phyloP scores from a whole-genome alignment of 2,797 vertebrate species.

The Monodelphis domestica region DNA sequence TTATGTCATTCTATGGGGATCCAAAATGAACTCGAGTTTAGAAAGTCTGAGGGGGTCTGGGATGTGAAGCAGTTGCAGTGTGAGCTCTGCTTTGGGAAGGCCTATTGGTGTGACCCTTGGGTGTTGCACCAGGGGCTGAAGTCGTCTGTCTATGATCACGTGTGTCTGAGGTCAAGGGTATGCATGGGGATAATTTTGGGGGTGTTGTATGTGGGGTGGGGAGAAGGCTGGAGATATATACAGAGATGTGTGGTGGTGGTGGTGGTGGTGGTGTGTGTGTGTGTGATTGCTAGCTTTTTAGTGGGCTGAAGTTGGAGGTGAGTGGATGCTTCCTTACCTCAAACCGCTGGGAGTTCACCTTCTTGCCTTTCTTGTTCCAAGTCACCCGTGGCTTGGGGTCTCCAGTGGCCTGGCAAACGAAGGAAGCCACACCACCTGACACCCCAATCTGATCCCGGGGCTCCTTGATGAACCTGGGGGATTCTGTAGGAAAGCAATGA shows the following conservation, averaged over 20 bases:
- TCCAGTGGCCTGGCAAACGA: constrained; percentile 95
- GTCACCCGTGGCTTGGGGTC: constrained; percentile 96
- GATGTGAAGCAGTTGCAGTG: neutral
- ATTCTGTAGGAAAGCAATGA: constrained; percentile 80
- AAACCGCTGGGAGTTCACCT: constrained; percentile 97
- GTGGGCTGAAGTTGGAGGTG: neutral
- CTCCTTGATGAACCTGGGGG: constrained; percentile 91
- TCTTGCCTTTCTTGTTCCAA: constrained; percentile 99
- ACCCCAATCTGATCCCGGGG: constrained; percentile 97
- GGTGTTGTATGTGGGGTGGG: neutral
- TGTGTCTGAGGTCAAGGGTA: neutral
- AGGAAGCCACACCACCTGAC: constrained; percentile 96
- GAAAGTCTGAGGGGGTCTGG: neutral
- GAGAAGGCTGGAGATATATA: too few relatives aligned
- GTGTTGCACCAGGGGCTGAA: neutral
- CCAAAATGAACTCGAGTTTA: neutral
- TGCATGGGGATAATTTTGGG: neutral
- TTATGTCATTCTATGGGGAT: neutral
- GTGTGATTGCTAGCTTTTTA: neutral
- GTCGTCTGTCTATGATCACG: neutral
- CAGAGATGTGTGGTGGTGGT: neutral
- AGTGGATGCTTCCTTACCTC: constrained; percentile 87
- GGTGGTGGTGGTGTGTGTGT: too few relatives aligned
- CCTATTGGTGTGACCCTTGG: neutral
- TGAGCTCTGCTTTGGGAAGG: neutral